Base-by-base conservation (phyloP, 2,888 invertebrate species). In the Congeria kusceri region DNA sequence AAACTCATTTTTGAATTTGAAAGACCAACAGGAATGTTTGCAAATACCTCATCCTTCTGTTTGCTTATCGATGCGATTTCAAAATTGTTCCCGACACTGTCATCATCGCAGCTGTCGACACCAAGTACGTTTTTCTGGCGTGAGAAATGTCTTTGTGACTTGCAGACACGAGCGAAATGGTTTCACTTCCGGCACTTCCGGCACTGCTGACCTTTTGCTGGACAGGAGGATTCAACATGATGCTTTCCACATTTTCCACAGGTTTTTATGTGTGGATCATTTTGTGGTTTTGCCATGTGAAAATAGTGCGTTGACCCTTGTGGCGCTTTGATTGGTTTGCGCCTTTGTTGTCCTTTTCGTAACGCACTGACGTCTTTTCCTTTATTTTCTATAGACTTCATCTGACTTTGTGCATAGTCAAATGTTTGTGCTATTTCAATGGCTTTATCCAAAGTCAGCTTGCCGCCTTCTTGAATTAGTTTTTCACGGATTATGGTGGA, bases 161-260 rank as follows among this genome's bases (percentile, higher is more conserved):
- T 13, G 49, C 68, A 75, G 4, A 69, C 69, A 27, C 18, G 44
- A 3, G 53, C 56, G 20, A 56, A 75, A 58, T 75, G 67, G 28
- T 69, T 64, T n/a, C 23, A 27, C 47, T 75, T 68, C 47, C 32
- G 62, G 46, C 68, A 64, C 5, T 58, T 64, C 32, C 58, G 25
- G 46, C 69, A 75, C 32, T 64, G 47, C 49, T 64, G 18, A 3
- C 75, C 75, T n/a, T 28, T 20, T 18, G 69, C 64, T 23, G 69
- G 65, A 32, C 68, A 75, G 7, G 20, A 18, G 5, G 47, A 44
- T n/a, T 63, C 64, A 1, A 13, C 13, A 9, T 9, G 7, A 20
- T 63, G 23, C 13, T 64, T 64, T 3, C 69, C 75, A 75, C 75
- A n/a, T 29, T 75, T 69, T 3, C 69, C 15, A 27, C 75, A 68